A percentile compares a stretch with the other conserved stretches of the same genome.
Evolutionary conservation across 2,888 invertebrate genomes (phyloP).

Genomic region (Cosmopolites sordidus): DNA sequence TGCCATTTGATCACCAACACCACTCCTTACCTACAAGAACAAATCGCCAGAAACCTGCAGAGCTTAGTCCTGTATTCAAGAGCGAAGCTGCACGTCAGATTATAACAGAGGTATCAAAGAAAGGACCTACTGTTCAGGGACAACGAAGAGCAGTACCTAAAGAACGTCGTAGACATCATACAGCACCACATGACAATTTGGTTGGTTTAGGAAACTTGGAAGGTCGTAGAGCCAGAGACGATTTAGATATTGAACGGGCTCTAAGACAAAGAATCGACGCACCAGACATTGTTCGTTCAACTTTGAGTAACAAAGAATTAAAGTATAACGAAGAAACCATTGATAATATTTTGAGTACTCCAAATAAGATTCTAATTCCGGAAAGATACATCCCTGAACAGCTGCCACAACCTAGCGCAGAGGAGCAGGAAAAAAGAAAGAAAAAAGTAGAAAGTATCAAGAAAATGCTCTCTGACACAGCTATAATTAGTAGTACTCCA

Average conservation of each 20-base stretch:
- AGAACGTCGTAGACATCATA: conserved; percentile 81
- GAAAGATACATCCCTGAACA: conserved; percentile 90
- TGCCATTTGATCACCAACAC: conserved; percentile 33
- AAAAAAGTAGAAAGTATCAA: conserved; percentile 89
- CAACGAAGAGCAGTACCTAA: conserved; percentile 67
- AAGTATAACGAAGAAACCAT: conserved; percentile 77
- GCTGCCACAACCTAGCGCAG: conserved; percentile 78
- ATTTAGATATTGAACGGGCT: conserved; percentile 83
- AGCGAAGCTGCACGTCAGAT: conserved; percentile 84
- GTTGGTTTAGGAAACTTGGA: conserved; percentile 28
- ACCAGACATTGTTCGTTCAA: conserved; percentile 84
- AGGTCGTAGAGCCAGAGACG: conserved; percentile 68
- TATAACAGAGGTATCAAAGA: conserved; percentile 69
- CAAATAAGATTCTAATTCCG: conserved; percentile 86
- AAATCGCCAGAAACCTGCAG: conserved; percentile 47
- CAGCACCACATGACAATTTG: conserved; percentile 64
- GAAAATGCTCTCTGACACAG: conserved; percentile 79
- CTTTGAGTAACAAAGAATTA: conserved; percentile 61
- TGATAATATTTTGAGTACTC: conserved; percentile 79
- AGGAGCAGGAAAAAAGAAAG: conserved; percentile 76
- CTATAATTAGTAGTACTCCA: conserved; percentile 49
- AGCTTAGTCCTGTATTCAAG: conserved; percentile 77
- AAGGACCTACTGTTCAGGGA: conserved; percentile 39
- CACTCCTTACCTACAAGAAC: conserved; percentile 32
- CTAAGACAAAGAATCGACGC: conserved; percentile 70